Conservation (phyloP, 2,888 invertebrate species). For the Drosophila diplacantha region DNA sequence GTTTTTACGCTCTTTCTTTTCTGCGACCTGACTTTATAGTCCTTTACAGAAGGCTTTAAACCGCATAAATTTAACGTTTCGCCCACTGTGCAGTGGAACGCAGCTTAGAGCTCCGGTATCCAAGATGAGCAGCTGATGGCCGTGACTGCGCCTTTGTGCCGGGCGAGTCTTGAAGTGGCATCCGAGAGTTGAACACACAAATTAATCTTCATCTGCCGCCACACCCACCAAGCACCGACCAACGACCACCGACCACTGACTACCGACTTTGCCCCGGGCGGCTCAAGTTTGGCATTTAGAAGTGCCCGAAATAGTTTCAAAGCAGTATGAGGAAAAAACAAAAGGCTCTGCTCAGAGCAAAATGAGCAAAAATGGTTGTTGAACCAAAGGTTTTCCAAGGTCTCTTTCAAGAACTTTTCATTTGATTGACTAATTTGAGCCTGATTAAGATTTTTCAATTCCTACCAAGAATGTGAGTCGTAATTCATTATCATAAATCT, state of each 20-base stretch:
- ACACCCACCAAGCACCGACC: conserved; percentile 17
- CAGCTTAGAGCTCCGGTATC: conserved; percentile 1
- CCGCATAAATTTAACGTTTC: not conserved
- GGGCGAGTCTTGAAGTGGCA: conserved; percentile 30
- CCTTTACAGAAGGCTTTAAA: no score
- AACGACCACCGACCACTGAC: not conserved
- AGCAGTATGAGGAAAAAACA: conserved; percentile 32
- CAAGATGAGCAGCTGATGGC: conserved; percentile 28
- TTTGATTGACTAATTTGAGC: not conserved
- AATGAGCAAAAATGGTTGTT: not conserved
- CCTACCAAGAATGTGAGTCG: not conserved
- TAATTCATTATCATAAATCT: not conserved
- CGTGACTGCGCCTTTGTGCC: conserved; percentile 29
- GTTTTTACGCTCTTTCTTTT: no score
- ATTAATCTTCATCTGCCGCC: conserved; percentile 60
- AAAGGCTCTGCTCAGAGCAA: not conserved
- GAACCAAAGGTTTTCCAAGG: not conserved
- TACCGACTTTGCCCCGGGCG: conserved; percentile 10
- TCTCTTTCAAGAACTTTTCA: not conserved
- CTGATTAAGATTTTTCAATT: not conserved
- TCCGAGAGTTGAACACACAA: conserved; percentile 55
- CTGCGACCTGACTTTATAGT: no score
- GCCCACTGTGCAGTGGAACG: conserved; percentile 4
- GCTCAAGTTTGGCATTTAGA: conserved; percentile 49
- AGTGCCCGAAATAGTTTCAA: conserved; percentile 34